Percentiles rank a stretch among this genome's conserved stretches.
These are phyloP conservation scores for Limnephilus auricula DNA, from an alignment of 2,888 invertebrate species.

Conservation along the genomic window DNA sequence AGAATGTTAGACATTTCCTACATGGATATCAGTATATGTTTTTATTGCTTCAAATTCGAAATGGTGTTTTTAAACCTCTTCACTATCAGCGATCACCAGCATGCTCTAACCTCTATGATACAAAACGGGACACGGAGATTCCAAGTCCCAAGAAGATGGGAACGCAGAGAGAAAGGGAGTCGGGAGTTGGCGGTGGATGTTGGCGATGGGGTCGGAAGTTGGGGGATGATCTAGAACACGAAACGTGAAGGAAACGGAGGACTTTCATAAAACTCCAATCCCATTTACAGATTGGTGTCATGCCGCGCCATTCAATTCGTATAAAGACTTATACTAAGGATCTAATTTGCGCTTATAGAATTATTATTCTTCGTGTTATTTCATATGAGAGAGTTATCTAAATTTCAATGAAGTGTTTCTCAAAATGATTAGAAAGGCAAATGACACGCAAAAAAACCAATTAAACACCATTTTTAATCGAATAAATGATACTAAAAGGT, in stretches of 20 bases:
- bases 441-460: too few species aligned
- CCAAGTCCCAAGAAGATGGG: not conserved
- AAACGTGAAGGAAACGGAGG: not conserved
- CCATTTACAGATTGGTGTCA: conserved; percentile 2
- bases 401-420: not conserved
- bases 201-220: not conserved
- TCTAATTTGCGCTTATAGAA: not conserved
- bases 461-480: too few species aligned
- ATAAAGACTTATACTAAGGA: not conserved
- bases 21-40: too few species aligned
- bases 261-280: conserved; percentile 2
- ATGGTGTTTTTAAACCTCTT: not conserved
- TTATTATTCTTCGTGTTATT: not conserved
- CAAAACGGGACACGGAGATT: not conserved
- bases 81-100: not conserved
- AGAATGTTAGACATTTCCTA: too few species aligned
- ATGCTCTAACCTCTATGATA: not conserved
- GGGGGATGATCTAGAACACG: not conserved
- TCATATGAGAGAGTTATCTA: not conserved
- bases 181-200: not conserved
- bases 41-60: too few species aligned
- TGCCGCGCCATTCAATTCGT: not conserved
- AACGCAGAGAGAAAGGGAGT: not conserved
- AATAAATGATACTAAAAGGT: too few species aligned
- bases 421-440: not conserved